Evolutionary conservation across 2,797 vertebrate genomes (phyloP).

Genomic region (Margarornis squamiger): DNA sequence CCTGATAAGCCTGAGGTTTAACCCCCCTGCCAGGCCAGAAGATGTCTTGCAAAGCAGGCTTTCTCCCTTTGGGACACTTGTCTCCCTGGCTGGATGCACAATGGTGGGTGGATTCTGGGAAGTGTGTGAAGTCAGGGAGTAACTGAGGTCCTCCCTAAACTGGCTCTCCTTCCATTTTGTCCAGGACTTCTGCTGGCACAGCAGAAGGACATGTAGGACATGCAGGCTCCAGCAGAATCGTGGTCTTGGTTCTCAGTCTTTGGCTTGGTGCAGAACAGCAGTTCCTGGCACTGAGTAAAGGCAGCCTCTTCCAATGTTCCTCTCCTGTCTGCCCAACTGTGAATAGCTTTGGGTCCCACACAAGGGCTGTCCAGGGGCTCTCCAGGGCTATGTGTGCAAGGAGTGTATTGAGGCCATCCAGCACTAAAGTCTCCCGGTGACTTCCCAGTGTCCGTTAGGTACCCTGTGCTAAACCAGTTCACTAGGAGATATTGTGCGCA

Average conservation of each 20-base stretch:
- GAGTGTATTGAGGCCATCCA: neutral
- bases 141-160: neutral
- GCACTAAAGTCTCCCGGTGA: neutral
- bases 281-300: neutral
- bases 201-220: neutral
- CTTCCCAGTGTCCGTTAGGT: neutral
- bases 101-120: neutral
- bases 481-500: neutral
- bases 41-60: neutral
- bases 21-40: neutral
- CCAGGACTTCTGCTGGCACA: neutral
- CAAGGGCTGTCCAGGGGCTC: neutral
- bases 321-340: neutral
- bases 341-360: neutral
- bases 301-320: neutral
- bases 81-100: neutral
- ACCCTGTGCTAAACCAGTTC: neutral
- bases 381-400: neutral
- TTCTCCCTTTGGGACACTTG: neutral
- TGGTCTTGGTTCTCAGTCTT: neutral
- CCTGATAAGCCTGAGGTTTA: neutral
- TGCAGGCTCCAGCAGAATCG: accelerated
- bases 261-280: neutral
- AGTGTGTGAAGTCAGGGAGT: neutral
- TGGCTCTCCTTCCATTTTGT: neutral